Conservation (phyloP, 2,797 vertebrate genomes). For the Epinephelus malabaricus region DNA sequence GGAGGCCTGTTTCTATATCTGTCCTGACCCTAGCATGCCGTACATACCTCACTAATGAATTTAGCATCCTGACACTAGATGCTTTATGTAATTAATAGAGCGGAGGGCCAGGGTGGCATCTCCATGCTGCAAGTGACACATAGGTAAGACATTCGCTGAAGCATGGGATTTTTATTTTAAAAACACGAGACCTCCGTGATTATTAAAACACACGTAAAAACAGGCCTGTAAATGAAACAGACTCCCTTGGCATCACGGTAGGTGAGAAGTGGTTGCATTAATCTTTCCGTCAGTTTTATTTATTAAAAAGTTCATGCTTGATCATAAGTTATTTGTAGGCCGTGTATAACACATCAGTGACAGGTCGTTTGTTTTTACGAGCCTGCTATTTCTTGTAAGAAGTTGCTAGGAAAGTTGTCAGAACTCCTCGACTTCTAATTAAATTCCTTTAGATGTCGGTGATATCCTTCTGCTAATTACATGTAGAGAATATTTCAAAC, state of each 20-base stretch:
- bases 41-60: constrained; percentile 84
- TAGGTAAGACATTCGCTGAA: constrained; percentile 81
- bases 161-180: constrained; percentile 73
- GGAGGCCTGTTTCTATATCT: constrained; percentile 80
- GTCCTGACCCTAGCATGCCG: constrained; percentile 80
- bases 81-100: constrained; percentile 86
- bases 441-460: constrained; percentile 31
- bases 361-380: constrained; percentile 60
- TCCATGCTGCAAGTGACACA: constrained; percentile 79
- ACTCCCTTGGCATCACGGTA: constrained; percentile 10
- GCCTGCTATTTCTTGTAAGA: constrained; percentile 44
- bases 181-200: constrained; percentile 58
- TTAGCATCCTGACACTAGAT: constrained; percentile 85
- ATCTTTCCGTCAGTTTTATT: constrained; percentile 34
- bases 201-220: constrained; percentile 60
- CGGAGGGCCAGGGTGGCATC: constrained; percentile 66
- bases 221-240: constrained; percentile 36
- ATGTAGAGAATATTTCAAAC: background rate
- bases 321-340: constrained; percentile 43
- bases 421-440: constrained; percentile 36
- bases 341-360: constrained; percentile 33
- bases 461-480: constrained; percentile 26
- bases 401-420: constrained; percentile 42
- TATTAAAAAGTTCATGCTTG: constrained; percentile 28
- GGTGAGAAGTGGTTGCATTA: constrained; percentile 2